phyloP scores from a whole-genome alignment of 2,888 invertebrate species.

The Choristoneura rosaceana region DNA sequence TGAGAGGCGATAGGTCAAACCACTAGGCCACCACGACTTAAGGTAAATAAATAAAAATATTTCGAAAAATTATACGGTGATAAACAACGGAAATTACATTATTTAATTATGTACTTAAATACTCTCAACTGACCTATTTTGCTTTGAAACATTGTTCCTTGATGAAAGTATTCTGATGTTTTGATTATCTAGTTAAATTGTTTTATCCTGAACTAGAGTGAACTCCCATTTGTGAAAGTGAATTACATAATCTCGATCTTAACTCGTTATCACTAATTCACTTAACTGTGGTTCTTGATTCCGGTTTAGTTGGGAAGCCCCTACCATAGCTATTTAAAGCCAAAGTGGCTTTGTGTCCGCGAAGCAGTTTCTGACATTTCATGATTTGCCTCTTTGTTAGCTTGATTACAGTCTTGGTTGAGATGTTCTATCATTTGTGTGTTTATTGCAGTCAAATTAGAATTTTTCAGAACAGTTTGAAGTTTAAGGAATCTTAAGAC shows the following conservation, averaged over 20 bases:
- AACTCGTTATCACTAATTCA: not conserved
- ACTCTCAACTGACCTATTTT: no score
- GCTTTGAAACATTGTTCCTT: no score
- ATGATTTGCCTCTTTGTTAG: conserved; percentile 17
- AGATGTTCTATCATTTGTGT: conserved; percentile 1
- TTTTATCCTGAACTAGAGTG: no score
- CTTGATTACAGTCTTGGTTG: conserved; percentile 11
- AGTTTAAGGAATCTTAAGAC: not conserved
- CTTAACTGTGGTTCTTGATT: not conserved
- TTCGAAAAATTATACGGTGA: no score
- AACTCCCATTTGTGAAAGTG: not conserved
- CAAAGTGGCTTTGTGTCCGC: conserved; percentile 7
- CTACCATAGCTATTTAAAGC: conserved; percentile 1
- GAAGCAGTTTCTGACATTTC: conserved; percentile 26
- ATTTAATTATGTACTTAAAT: no score
- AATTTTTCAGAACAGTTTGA: not conserved
- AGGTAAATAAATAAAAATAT: no score
- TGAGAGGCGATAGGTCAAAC: no score
- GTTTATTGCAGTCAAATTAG: not conserved
- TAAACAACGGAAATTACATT: no score
- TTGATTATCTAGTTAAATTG: no score
- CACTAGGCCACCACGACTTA: no score
- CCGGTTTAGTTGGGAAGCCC: conserved; percentile 7
- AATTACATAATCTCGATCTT: not conserved
- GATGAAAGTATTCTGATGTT: no score